Percentiles rank a stretch among this genome's conserved stretches.
phyloP scores from a whole-genome alignment of 2,888 invertebrate genomes.

The Caradrina clavipalpis region DNA sequence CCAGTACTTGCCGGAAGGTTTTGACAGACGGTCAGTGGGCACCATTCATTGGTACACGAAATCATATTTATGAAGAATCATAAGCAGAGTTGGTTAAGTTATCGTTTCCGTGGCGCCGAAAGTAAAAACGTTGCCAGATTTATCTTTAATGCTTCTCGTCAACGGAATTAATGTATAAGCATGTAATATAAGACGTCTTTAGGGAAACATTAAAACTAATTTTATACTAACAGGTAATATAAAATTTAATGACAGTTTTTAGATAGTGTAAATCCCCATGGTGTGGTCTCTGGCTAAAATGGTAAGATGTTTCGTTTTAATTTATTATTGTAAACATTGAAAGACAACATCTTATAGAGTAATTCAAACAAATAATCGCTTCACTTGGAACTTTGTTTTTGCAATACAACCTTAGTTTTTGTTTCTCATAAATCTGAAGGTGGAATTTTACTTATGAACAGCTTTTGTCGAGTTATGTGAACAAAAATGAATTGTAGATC shows the following conservation, averaged over 20 bases:
- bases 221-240: constrained; percentile 35
- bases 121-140: constrained; percentile 48
- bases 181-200: constrained; percentile 44
- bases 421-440: too few relatives aligned
- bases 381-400: neutral
- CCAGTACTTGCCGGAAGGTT: constrained; percentile 55
- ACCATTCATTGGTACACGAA: constrained; percentile 37
- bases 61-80: constrained; percentile 61
- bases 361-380: neutral
- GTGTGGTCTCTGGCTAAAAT: constrained; percentile 16
- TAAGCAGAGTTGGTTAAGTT: constrained; percentile 50
- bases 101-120: constrained; percentile 60
- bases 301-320: neutral
- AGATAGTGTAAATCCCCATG: neutral
- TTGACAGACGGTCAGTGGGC: constrained; percentile 59
- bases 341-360: neutral
- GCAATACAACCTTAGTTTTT: too few relatives aligned
- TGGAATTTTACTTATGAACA: too few relatives aligned
- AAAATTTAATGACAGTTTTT: constrained; percentile 37
- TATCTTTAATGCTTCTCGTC: constrained; percentile 37
- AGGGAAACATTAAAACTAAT: constrained; percentile 47
- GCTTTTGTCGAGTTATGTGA: too few relatives aligned
- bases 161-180: constrained; percentile 26
- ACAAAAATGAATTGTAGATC: too few relatives aligned
- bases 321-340: neutral